Base-by-base conservation (phyloP, 2,113 vertebrate genomes). In the Gallinago undulata region DNA sequence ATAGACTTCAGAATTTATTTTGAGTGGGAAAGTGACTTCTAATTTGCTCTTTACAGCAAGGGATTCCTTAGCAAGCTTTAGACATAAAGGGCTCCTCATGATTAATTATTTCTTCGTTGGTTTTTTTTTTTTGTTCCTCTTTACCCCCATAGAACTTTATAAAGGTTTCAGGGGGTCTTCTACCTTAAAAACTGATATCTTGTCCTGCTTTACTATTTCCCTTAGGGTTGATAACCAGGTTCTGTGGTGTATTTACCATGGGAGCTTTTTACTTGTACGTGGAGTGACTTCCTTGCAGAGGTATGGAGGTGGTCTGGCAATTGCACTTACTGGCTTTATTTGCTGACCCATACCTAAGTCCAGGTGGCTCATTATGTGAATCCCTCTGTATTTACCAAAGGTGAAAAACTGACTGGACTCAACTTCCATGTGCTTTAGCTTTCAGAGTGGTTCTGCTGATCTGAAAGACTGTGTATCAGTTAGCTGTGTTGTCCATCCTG, bases 241-340 rank as follows among this genome's bases (percentile, higher is more conserved):
- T 96, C 94, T 96, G 94, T 96, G 95, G 92, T 96, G 96, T 94
- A 92, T 97, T 96, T 94, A 95, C 94, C 80, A 94, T 93, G 94
- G 86, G 92, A 97, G 68, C 89, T 97, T 93, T 73, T 95, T 96
- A 95, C 91, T 97, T 96, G 76, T 95, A 94, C 53, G 7, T 95
- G 94, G 90, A 96, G 45, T 96, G 92, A 92, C 95, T 93, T 78
- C 95, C 69, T 16, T 94, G 90, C 89, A 73, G 94, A 96, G 91
- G 95, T 97, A 93, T 37, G 95, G 84, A 95, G 84, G 92, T 95
- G 89, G 90, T 95, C 92, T 95, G 84, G 95, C 96, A 96, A 79
- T 37, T 92, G 86, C 84, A 96, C 48, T 87, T 95, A 62, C 62
- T 87, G 60, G 60, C 89, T 92, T 93, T 78, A 76, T 92, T 96